Conservation (phyloP, 2,797 vertebrate genomes). For the Schizothorax lantsangensis region DNA sequence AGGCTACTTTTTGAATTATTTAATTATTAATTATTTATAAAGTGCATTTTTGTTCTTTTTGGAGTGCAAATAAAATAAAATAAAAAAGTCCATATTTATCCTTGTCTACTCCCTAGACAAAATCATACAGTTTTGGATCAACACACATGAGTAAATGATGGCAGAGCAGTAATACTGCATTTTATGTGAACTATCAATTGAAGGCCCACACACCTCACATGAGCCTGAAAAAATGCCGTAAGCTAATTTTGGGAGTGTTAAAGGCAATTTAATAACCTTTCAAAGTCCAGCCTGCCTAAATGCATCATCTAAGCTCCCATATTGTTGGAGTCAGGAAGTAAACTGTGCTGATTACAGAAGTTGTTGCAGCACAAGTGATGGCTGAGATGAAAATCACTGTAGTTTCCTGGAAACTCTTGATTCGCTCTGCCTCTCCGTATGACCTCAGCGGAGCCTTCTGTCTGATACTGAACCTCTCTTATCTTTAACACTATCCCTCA, state of each 20-base stretch:
- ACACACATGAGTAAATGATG: background rate
- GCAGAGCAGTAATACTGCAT: background rate
- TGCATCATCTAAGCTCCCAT: background rate
- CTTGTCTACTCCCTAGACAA: background rate
- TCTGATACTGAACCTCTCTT: constrained; percentile 44
- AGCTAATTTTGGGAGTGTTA: background rate
- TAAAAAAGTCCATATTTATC: background rate
- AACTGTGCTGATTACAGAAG: constrained; percentile 12
- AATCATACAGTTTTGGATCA: background rate
- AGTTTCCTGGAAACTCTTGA: constrained; percentile 13
- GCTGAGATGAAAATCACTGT: constrained; percentile 15
- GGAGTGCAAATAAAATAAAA: too few relatives aligned
- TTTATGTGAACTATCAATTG: background rate
- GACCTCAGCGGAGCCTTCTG: constrained; percentile 16
- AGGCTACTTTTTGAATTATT: too few relatives aligned
- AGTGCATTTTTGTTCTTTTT: too few relatives aligned
- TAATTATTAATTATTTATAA: too few relatives aligned
- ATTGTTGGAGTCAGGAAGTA: constrained; percentile 1
- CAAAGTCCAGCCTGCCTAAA: background rate
- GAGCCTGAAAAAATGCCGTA: background rate
- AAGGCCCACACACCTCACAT: background rate
- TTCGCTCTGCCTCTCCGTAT: background rate
- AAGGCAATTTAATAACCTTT: background rate
- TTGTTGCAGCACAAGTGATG: constrained; percentile 5
- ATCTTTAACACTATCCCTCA: constrained; percentile 64